Evolutionary conservation across 2,888 invertebrate genomes (phyloP).

Genomic region (Balanococcus diminutus): DNA sequence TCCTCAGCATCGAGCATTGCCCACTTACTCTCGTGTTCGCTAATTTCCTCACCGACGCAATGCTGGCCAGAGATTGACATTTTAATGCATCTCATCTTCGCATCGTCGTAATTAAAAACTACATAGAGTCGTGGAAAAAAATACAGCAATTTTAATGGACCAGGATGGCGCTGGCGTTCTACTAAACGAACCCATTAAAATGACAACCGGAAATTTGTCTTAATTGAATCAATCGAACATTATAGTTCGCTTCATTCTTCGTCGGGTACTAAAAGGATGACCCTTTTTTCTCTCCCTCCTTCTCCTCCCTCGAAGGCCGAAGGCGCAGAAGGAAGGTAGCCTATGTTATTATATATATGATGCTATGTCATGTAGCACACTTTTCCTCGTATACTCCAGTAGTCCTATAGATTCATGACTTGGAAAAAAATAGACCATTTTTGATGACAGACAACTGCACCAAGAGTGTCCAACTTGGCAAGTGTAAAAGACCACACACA

Average conservation of each 20-base stretch:
- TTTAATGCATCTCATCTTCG: slow-evolving; percentile 36
- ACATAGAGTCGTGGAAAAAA: slow-evolving; percentile 8
- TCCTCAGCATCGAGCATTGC: neutral
- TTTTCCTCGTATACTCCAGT: neutral
- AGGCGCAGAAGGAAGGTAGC: neutral
- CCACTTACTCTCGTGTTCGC: neutral
- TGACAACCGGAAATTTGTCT: slow-evolving; percentile 34
- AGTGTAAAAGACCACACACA: slow-evolving; percentile 29
- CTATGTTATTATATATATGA: too few species aligned
- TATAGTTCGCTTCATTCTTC: neutral
- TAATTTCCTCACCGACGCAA: neutral
- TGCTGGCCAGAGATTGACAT: neutral
- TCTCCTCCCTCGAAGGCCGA: neutral
- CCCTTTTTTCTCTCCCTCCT: neutral
- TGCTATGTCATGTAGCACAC: neutral
- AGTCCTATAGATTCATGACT: neutral
- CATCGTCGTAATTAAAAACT: slow-evolving; percentile 24
- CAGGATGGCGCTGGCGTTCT: too few species aligned
- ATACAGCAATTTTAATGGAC: slow-evolving; percentile 21
- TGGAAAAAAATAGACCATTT: neutral
- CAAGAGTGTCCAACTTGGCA: too few species aligned
- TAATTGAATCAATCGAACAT: slow-evolving; percentile 38
- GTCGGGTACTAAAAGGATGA: neutral
- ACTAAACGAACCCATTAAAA: slow-evolving; percentile 23
- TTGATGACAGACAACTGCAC: neutral